Evolutionary conservation across 2,888 invertebrate genomes (phyloP).

Genomic region (Apodemia mormo): DNA sequence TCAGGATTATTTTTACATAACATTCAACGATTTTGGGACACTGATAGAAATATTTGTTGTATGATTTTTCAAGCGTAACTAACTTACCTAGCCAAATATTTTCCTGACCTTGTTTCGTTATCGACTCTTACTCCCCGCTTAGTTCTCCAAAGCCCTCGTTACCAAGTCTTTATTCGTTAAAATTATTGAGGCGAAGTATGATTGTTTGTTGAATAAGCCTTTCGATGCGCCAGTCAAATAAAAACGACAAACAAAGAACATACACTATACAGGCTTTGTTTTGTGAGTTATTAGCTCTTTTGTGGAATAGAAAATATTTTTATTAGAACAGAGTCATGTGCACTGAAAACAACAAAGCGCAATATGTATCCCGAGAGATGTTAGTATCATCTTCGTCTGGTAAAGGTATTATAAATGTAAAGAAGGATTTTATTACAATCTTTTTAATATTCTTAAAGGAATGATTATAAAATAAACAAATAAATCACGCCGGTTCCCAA

Average conservation of each 20-base stretch:
- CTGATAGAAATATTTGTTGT: neutral
- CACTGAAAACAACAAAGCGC: too few relatives aligned
- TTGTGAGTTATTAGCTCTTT: conserved; percentile 12
- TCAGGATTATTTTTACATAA: neutral
- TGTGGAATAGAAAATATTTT: conserved; percentile 11
- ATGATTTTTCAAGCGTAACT: conserved; percentile 14
- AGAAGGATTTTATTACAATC: too few relatives aligned
- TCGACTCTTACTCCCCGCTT: conserved; percentile 1
- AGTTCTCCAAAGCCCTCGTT: conserved; percentile 1
- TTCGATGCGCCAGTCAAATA: conserved; percentile 12
- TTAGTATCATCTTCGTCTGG: too few relatives aligned
- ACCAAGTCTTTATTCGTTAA: conserved; percentile 11
- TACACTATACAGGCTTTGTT: conserved; percentile 1
- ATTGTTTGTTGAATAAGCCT: conserved; percentile 10
- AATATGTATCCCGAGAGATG: too few relatives aligned
- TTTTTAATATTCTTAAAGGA: too few relatives aligned
- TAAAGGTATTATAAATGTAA: too few relatives aligned
- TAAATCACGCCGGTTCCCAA: too few relatives aligned
- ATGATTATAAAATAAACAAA: too few relatives aligned
- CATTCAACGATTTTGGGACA: neutral
- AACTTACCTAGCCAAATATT: conserved; percentile 16
- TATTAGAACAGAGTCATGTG: conserved; percentile 4
- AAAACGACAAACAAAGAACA: conserved; percentile 7
- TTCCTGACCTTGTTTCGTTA: conserved; percentile 14
- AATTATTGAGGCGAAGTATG: conserved; percentile 15